These are phyloP conservation scores for Spizaetus ornatus DNA, from an alignment of 2,113 vertebrate species.

Conservation along the genomic window DNA sequence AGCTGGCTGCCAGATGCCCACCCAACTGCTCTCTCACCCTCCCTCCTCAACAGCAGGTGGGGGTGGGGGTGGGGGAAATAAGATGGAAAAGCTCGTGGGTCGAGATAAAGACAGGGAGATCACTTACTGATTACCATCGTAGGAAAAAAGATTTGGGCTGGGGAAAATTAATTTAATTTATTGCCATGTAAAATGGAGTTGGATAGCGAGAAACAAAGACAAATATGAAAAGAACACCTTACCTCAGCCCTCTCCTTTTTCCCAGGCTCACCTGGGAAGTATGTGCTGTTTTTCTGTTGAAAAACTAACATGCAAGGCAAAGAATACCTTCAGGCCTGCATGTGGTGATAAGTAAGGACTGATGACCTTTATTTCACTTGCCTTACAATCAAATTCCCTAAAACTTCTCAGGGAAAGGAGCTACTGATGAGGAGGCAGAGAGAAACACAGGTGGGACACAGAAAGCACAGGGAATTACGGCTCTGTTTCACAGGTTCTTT, in stretches of 20 bases:
- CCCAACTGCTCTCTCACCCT: not conserved
- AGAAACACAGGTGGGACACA: not conserved
- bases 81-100: not conserved
- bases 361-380: not conserved
- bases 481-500: not conserved
- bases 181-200: not conserved
- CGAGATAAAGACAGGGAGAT: not conserved
- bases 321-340: not conserved
- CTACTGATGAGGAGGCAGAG: not conserved
- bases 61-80: not conserved
- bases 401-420: not conserved
- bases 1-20: not conserved
- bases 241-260: not conserved
- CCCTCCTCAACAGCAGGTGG: not conserved
- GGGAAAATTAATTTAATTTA: not conserved
- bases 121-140: not conserved
- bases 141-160: not conserved
- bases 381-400: not conserved
- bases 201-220: not conserved
- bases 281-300: not conserved
- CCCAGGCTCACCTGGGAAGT: not conserved
- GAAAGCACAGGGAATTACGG: rapidly evolving
- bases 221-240: not conserved
- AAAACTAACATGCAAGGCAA: not conserved
- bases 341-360: not conserved